phyloP scores from a whole-genome alignment of 2,797 vertebrate species.

The Diceros bicornis region DNA sequence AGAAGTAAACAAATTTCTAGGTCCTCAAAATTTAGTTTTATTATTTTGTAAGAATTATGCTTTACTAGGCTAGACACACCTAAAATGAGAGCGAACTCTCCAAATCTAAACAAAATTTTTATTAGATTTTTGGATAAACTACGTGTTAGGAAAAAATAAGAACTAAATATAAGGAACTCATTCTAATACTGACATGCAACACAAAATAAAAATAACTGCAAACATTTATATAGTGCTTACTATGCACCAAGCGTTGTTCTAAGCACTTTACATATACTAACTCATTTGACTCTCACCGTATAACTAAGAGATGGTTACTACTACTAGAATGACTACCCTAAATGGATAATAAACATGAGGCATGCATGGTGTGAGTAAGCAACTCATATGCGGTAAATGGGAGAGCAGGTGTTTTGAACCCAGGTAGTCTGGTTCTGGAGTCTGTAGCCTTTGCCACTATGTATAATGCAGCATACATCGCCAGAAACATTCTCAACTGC shows the following conservation, averaged over 20 bases:
- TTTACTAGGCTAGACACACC: not conserved
- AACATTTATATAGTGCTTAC: not conserved
- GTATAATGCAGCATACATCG: too few relatives aligned
- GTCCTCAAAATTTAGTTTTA: not conserved
- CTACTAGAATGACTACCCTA: not conserved
- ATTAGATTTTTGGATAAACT: not conserved
- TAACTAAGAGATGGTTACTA: too few relatives aligned
- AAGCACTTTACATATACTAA: not conserved
- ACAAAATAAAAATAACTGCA: not conserved
- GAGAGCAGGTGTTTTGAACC: not conserved
- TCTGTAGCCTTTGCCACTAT: not conserved
- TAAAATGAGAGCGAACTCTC: not conserved
- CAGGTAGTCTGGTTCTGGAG: not conserved
- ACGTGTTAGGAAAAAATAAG: not conserved
- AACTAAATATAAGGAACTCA: not conserved
- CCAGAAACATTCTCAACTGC: not conserved
- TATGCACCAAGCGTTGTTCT: not conserved
- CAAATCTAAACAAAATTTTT: conserved; percentile 3
- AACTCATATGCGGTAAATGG: not conserved
- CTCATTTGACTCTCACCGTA: not conserved
- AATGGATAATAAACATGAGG: not conserved
- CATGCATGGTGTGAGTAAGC: not conserved
- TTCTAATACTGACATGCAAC: not conserved
- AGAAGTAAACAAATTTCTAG: not conserved
- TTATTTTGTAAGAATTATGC: not conserved